Percentiles rank a stretch among this genome's conserved stretches.
Evolutionary conservation across 2,888 invertebrate species (phyloP).

Genomic region (Drosophila formosana): DNA sequence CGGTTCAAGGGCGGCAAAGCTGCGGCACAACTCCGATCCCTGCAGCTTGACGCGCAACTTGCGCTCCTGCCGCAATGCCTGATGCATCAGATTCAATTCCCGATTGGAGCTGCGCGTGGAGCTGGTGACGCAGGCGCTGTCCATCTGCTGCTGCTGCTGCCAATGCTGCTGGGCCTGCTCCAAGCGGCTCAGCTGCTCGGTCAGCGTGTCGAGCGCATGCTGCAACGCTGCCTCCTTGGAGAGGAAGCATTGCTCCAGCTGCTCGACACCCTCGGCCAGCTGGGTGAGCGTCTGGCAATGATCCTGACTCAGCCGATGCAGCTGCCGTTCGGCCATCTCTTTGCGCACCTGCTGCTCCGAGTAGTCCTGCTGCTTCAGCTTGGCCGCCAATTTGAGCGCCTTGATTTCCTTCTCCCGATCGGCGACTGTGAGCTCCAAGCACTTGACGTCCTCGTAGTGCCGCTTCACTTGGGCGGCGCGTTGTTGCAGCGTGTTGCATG

Average conservation of each 20-base stretch:
- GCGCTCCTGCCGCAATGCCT: constrained; percentile 86
- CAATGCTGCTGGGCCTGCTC: constrained; percentile 95
- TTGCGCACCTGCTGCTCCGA: constrained; percentile 96
- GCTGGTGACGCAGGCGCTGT: constrained; percentile 76
- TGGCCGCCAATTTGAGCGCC: constrained; percentile 93
- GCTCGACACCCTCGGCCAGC: constrained; percentile 87
- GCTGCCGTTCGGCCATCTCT: constrained; percentile 96
- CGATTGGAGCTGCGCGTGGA: constrained; percentile 65
- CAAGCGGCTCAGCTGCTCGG: constrained; percentile 94
- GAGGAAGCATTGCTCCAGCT: constrained; percentile 88
- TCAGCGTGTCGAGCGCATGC: constrained; percentile 96
- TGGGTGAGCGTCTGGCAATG: constrained; percentile 64
- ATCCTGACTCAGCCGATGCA: constrained; percentile 87
- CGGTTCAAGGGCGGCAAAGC: constrained; percentile 86
- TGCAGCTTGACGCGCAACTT: constrained; percentile 86
- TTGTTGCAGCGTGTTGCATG: constrained; percentile 90
- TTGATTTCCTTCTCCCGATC: constrained; percentile 96
- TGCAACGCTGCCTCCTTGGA: constrained; percentile 97
- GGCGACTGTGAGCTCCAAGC: constrained; percentile 92
- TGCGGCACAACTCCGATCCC: constrained; percentile 85
- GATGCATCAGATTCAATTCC: constrained; percentile 69
- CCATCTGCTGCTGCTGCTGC: constrained; percentile 90
- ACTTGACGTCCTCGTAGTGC: constrained; percentile 96
- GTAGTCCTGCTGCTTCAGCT: constrained; percentile 95
- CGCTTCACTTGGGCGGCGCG: constrained; percentile 95